These are phyloP conservation scores for Teleopsis dalmanni DNA, from an alignment of 1,140 invertebrate species.

Conservation along the genomic window DNA sequence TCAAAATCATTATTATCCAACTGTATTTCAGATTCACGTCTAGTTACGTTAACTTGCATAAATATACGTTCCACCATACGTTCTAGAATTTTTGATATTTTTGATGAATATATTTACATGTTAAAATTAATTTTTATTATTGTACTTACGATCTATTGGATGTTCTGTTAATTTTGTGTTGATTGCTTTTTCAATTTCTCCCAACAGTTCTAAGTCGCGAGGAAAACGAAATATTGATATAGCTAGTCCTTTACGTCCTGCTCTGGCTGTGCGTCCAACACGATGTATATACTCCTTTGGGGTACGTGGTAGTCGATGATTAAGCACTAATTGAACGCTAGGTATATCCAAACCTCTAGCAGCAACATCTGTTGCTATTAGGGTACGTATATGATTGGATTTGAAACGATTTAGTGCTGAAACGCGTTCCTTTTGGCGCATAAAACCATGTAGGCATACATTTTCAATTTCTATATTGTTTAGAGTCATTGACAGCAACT, in stretches of 20 bases:
- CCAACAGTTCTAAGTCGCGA: slow-evolving; percentile 78
- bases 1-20: slow-evolving; percentile 88
- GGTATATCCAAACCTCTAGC: slow-evolving; percentile 87
- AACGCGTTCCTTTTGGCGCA: slow-evolving; percentile 72
- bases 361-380: slow-evolving; percentile 95
- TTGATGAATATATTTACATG: too few relatives aligned
- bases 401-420: slow-evolving; percentile 76
- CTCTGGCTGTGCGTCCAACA: slow-evolving; percentile 92
- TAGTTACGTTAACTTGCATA: slow-evolving; percentile 82
- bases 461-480: slow-evolving; percentile 80
- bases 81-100: slow-evolving; percentile 22
- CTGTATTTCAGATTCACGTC: slow-evolving; percentile 84
- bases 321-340: slow-evolving; percentile 85
- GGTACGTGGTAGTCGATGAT: slow-evolving; percentile 83
- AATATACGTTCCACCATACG: slow-evolving; percentile 57
- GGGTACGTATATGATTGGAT: slow-evolving; percentile 73
- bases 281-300: slow-evolving; percentile 94
- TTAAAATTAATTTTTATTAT: neutral
- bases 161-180: slow-evolving; percentile 79
- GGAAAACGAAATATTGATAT: slow-evolving; percentile 84
- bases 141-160: slow-evolving; percentile 66
- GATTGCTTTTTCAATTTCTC: slow-evolving; percentile 78
- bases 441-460: slow-evolving; percentile 79
- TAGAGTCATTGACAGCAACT: slow-evolving; percentile 76
- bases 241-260: slow-evolving; percentile 76